These are phyloP conservation scores for Oligia latruncula DNA, from an alignment of 2,888 invertebrate species.

Conservation along the genomic window DNA sequence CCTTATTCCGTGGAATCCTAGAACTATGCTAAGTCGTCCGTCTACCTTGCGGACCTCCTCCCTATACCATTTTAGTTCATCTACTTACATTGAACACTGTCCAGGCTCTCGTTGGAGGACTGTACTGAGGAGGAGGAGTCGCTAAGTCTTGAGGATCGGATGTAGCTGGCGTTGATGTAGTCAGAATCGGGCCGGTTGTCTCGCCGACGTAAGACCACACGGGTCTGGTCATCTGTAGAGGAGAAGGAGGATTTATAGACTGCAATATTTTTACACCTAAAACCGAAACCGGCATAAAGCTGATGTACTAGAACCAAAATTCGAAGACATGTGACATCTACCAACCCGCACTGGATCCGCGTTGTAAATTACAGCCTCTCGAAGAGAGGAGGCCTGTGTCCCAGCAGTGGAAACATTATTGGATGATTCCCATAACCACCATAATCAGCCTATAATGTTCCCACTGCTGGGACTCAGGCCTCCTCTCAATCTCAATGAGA, in stretches of 20 bases:
- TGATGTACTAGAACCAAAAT: too few species aligned
- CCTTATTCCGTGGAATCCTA: too few species aligned
- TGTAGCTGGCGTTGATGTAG: slow-evolving; percentile 99
- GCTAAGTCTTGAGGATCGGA: slow-evolving; percentile 88
- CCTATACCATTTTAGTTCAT: background rate
- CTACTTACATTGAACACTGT: slow-evolving; percentile 82
- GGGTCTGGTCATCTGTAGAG: slow-evolving; percentile 95
- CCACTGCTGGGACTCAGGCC: too few species aligned
- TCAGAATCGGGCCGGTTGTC: slow-evolving; percentile 92
- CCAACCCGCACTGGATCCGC: too few species aligned
- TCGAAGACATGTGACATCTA: background rate
- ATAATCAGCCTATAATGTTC: too few species aligned
- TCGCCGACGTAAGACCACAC: slow-evolving; percentile 94
- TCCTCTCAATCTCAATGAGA: too few species aligned
- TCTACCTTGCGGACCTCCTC: background rate
- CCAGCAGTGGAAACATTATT: too few species aligned
- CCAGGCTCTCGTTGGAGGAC: slow-evolving; percentile 82
- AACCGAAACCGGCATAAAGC: background rate
- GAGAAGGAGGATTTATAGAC: background rate
- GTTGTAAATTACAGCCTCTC: too few species aligned
- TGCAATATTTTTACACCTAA: background rate
- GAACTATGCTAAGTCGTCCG: background rate
- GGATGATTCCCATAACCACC: too few species aligned
- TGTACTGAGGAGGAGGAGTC: slow-evolving; percentile 77
- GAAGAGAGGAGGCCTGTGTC: too few species aligned